These are phyloP conservation scores for Ochotona curzoniae DNA, from an alignment of 2,113 vertebrate species.

Conservation along the genomic window DNA sequence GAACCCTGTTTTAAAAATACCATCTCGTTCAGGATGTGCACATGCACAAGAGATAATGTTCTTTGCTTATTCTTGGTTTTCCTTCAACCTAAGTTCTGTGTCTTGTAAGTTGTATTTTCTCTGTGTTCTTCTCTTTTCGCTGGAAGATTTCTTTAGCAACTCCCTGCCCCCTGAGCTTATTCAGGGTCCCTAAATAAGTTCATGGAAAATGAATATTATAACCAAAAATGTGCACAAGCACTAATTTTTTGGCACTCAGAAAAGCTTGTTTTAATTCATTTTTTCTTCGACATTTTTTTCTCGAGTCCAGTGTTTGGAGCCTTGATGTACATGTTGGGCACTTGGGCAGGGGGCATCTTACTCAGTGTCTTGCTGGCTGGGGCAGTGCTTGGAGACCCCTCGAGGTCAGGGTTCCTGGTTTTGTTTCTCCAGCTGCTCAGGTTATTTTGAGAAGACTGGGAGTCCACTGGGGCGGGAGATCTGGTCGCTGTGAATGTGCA, in stretches of 20 bases:
- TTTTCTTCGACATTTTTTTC: too few relatives aligned
- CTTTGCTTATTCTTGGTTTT: not conserved
- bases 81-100: not conserved
- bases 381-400: not conserved
- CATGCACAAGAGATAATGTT: too few relatives aligned
- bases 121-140: not conserved
- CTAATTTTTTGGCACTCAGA: too few relatives aligned
- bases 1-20: not conserved
- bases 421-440: not conserved
- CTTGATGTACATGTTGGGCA: fast-evolving
- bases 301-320: not conserved
- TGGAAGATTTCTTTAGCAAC: not conserved
- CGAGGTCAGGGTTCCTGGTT: not conserved
- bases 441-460: not conserved
- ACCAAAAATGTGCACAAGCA: too few relatives aligned
- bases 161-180: not conserved
- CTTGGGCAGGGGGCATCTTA: not conserved
- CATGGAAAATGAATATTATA: too few relatives aligned
- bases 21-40: not conserved
- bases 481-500: too few relatives aligned
- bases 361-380: too few relatives aligned
- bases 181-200: too few relatives aligned
- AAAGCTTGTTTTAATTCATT: too few relatives aligned
- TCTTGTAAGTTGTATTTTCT: not conserved
- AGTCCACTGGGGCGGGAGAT: not conserved